Base-by-base conservation (phyloP, 2,797 vertebrate genomes). In the Galaxias olidus region DNA sequence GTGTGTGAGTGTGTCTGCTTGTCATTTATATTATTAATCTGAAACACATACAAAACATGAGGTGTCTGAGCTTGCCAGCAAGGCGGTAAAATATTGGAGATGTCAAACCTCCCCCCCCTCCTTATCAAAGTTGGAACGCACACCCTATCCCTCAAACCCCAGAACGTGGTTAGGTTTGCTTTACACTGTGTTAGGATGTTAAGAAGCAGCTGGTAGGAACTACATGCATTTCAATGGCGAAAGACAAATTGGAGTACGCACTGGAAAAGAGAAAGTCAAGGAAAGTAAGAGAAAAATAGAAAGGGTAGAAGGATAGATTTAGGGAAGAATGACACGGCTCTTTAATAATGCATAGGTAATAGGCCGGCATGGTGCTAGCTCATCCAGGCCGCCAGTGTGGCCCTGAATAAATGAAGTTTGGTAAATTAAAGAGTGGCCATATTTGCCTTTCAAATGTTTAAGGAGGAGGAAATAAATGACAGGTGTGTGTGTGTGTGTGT, bases 401-500 rank as follows among this genome's bases (percentile, higher is more conserved):
- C 13, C 13, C 45, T 47, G 19, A 47, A 20, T 47, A 48, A 51
- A 59, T 59, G 47, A 45, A 58, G 56, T 58, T 45, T 4, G 17
- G 15, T 59, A 20, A 47, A 59, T 59, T 14, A 59, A 20, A 20
- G 11, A 11, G 5, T 4, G 14, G 6, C 14, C 49, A 48, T 49
- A 41, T 61, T 49, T 19, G 18, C 20, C 19, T 14, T 40, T 61
- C 18, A 40, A 61, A 61, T 61, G 49, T 61, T 61, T 61, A 40
- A 30, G 8, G 20, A 50, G 45, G 20, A 48, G 17, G 12, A 59
- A 19, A 50, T 61, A 14, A 48, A 49, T 61, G 46, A 40, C 30
- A 15, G 54, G 8, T 14, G 30, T 19, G 54, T 43, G 19, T 48
- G 14, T 10, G 62, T 54, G 18, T 45, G 50, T 18, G 8, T 54